Base-by-base conservation (phyloP, 2,113 vertebrate species). In the Porphyrio hochstetteri region DNA sequence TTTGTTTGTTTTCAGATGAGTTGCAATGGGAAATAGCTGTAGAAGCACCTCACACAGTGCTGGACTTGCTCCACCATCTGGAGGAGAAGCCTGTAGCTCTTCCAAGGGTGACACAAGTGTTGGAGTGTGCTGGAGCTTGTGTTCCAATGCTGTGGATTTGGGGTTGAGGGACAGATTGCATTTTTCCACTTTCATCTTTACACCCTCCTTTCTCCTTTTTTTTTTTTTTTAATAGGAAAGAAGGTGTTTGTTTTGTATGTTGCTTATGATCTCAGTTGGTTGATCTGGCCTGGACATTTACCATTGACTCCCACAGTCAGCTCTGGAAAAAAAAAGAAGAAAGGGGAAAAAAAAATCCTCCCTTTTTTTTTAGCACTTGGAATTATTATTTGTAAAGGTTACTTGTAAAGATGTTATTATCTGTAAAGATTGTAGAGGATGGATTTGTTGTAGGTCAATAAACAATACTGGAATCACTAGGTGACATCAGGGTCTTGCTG, bases 331-430 rank as follows among this genome's bases (percentile, higher is more conserved):
- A 3, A 14, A 14, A 29, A 21, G 33, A 11, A 5, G 24, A 11
- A 14, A 23, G 5, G 16, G 10, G 9, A 8, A 10, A 18, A 46
- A 52, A 13, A 52, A 20, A 0, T 7, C 16, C 7, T 1, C 0
- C 0, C 33, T 52, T 38, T 76, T 68, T 27, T 10, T 80, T 81
- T 48, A 74, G 28, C 33, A 28, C 63, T 83, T 76, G 48, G 31
- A 94, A 61, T n/a, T 61, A 57, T 27, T 68, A 42, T 82, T 56
- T 68, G 48, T 61, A 93, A 71, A 89, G n/a, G 33, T 84, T 86
- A 70, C 31, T 60, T 35, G 28, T 56, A 75, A 91, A 91, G 57
- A 84, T 77, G 63, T 82, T 74, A 59, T 92, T 71, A 63, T 84
- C 91, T 68, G 21, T 25, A 59, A 74, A 74, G 64, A 61, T 40